phyloP scores from a whole-genome alignment of 2,797 vertebrate species.

The Agapornis canus region DNA sequence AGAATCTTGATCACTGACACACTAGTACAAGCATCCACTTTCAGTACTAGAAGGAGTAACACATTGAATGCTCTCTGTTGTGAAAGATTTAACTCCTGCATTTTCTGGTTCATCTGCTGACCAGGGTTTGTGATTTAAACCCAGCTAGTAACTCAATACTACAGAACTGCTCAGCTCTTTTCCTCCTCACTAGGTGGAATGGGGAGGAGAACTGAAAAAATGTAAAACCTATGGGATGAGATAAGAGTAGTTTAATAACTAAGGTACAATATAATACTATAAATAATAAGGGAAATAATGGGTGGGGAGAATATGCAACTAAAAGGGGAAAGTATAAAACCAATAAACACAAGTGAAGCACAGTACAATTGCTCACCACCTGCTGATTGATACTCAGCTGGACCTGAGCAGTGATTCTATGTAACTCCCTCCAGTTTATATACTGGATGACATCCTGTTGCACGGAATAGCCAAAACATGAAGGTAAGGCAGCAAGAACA shows the following conservation, averaged over 20 bases:
- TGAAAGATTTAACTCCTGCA: not conserved
- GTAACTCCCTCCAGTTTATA: not conserved
- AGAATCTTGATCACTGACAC: not conserved
- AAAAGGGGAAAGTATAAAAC: not conserved
- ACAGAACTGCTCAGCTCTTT: not conserved
- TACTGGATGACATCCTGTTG: not conserved
- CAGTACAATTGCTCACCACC: not conserved
- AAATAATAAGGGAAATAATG: not conserved
- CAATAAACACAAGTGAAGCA: not conserved
- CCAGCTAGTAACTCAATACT: not conserved
- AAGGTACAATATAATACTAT: not conserved
- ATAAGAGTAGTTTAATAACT: not conserved
- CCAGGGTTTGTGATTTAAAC: not conserved
- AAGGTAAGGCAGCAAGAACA: not conserved
- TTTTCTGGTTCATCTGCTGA: not conserved
- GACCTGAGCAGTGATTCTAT: not conserved
- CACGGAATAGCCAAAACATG: not conserved
- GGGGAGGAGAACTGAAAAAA: not conserved
- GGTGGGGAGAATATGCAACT: not conserved
- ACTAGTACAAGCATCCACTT: not conserved
- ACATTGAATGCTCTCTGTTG: not conserved
- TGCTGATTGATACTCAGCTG: not conserved
- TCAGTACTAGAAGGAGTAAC: not conserved
- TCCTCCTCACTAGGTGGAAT: too few species aligned
- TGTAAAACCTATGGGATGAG: too few species aligned